Conservation (phyloP, 2,888 invertebrate genomes). For the Epiblema foenella region DNA sequence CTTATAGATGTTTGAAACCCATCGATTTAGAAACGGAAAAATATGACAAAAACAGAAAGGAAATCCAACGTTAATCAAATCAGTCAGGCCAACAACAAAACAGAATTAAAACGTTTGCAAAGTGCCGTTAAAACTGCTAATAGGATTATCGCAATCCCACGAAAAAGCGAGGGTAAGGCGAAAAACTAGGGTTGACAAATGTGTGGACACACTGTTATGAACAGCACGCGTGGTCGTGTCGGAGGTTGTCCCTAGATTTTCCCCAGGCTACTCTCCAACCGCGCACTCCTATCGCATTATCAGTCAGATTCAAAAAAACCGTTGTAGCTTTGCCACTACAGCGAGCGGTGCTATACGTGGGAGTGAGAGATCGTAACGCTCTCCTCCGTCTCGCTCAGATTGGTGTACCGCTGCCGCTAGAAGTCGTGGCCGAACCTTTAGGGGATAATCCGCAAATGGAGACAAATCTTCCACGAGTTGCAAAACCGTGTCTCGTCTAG, state of each 20-base stretch:
- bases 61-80: conserved; percentile 25
- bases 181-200: conserved; percentile 33
- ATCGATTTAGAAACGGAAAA: neutral
- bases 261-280: too few species aligned
- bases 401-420: too few species aligned
- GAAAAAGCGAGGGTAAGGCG: conserved; percentile 19
- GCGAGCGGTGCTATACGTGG: too few species aligned
- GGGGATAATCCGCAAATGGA: conserved; percentile 34
- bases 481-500: neutral
- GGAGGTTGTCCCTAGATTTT: too few species aligned
- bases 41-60: neutral
- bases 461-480: conserved; percentile 22
- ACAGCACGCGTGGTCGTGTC: too few species aligned
- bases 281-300: too few species aligned
- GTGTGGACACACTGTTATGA: neutral
- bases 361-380: too few species aligned
- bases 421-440: neutral
- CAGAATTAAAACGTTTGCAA: conserved; percentile 38
- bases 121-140: conserved; percentile 37
- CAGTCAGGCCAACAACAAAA: conserved; percentile 29
- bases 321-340: too few species aligned
- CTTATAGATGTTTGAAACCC: too few species aligned
- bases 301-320: too few species aligned
- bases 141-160: conserved; percentile 40
- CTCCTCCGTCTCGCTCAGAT: too few species aligned